Conservation (phyloP, 2,888 invertebrate species). For the Blastobasis lacticolella region DNA sequence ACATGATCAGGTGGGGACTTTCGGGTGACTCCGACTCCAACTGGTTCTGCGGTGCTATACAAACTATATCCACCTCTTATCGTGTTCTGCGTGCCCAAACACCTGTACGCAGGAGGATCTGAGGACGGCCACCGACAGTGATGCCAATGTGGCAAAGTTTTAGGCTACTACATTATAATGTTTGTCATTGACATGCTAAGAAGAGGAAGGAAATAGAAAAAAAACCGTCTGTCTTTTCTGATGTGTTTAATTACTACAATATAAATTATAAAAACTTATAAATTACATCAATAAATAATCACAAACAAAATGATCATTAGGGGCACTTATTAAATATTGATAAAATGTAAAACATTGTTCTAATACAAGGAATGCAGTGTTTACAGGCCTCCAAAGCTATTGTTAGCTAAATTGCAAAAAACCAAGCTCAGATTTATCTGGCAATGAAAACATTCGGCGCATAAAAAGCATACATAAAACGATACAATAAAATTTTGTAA, state of each 20-base stretch:
- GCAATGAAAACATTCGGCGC: background rate
- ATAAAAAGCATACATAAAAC: constrained; percentile 6
- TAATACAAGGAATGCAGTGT: constrained; percentile 1
- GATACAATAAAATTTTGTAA: constrained; percentile 33
- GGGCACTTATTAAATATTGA: constrained; percentile 11
- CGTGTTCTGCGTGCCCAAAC: background rate
- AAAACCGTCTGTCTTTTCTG: constrained; percentile 17
- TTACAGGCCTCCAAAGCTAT: background rate
- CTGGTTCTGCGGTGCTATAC: no score
- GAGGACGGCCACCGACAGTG: no score
- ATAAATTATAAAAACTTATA: constrained; percentile 66
- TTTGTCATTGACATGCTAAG: no score
- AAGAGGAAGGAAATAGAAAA: background rate
- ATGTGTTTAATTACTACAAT: constrained; percentile 59
- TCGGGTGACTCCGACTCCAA: background rate
- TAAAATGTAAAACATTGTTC: background rate
- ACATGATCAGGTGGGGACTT: background rate
- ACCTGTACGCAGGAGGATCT: background rate
- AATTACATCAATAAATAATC: constrained; percentile 66
- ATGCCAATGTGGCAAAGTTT: no score
- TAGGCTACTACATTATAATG: no score
- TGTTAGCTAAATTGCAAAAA: background rate
- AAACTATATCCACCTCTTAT: background rate
- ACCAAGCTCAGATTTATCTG: background rate
- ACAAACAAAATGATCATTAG: constrained; percentile 42